Evolutionary conservation across 2,888 invertebrate genomes (phyloP).

Genomic region (Hydrotaea cyrtoneurina): DNA sequence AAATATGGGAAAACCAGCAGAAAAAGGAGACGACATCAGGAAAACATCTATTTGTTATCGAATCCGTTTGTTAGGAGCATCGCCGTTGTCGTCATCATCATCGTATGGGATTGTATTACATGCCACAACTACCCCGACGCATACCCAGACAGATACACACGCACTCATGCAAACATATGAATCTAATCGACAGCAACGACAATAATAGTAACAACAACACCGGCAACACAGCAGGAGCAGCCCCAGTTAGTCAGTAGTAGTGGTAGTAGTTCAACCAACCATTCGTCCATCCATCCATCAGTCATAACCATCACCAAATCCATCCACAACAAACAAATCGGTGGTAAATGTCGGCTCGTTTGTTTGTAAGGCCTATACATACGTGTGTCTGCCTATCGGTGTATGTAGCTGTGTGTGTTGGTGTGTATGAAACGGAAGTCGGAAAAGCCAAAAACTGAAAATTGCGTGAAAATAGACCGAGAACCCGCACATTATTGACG

Average conservation of each 20-base stretch:
- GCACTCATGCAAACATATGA: conserved; percentile 10
- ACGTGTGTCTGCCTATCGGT: background rate
- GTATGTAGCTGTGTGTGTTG: background rate
- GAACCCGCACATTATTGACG: conserved; percentile 32
- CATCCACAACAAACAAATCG: background rate
- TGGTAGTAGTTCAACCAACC: background rate
- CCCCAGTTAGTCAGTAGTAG: background rate
- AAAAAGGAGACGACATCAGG: conserved; percentile 28
- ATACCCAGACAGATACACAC: conserved; percentile 4
- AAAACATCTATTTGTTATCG: conserved; percentile 35
- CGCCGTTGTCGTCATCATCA: background rate
- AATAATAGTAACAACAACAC: background rate
- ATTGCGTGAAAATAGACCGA: conserved; percentile 8
- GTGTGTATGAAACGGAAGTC: conserved; percentile 21
- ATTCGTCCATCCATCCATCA: background rate
- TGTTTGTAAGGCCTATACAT: background rate
- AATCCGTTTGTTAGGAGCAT: conserved; percentile 38
- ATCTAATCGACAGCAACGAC: conserved; percentile 28
- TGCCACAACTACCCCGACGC: background rate
- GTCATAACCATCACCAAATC: conserved; percentile 18
- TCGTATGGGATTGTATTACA: conserved; percentile 20
- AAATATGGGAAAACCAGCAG: background rate
- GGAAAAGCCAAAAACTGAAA: background rate
- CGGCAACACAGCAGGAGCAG: background rate
- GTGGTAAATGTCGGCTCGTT: background rate